Evolutionary conservation across 2,113 vertebrate species (phyloP).

Genomic region (Arvicanthis niloticus): DNA sequence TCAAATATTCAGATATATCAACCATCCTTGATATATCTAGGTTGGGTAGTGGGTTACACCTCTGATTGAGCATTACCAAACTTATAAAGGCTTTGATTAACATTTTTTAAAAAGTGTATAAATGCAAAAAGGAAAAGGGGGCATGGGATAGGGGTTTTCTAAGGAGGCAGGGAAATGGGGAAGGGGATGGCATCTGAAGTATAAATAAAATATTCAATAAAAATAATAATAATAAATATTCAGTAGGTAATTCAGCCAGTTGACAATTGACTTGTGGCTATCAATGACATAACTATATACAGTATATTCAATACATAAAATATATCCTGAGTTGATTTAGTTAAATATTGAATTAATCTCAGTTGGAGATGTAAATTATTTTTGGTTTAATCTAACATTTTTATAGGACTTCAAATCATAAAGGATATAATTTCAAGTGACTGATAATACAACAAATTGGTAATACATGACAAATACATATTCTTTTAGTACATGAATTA

Average conservation of each 20-base stretch:
- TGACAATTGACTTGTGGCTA: neutral
- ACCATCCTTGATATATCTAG: too few species aligned
- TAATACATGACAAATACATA: constrained; percentile 4
- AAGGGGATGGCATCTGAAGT: too few species aligned
- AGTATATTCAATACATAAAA: neutral
- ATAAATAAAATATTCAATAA: too few species aligned
- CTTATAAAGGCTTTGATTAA: too few species aligned
- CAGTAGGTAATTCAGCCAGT: neutral
- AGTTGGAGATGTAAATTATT: neutral
- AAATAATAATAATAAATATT: too few species aligned
- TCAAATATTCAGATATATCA: neutral
- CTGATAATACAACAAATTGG: neutral
- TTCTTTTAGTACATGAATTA: constrained; percentile 1
- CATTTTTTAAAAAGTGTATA: too few species aligned
- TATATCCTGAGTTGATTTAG: neutral
- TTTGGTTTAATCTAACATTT: neutral
- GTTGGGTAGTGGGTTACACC: too few species aligned
- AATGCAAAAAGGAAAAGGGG: too few species aligned
- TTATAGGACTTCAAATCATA: neutral
- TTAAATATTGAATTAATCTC: neutral
- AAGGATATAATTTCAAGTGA: neutral
- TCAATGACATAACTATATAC: neutral
- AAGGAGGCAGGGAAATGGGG: too few species aligned
- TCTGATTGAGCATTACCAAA: too few species aligned
- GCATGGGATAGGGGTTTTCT: too few species aligned